Percentiles rank a stretch among this genome's conserved stretches.
Conservation (phyloP, 2,113 vertebrate genomes). For the Saguinus imperator region DNA sequence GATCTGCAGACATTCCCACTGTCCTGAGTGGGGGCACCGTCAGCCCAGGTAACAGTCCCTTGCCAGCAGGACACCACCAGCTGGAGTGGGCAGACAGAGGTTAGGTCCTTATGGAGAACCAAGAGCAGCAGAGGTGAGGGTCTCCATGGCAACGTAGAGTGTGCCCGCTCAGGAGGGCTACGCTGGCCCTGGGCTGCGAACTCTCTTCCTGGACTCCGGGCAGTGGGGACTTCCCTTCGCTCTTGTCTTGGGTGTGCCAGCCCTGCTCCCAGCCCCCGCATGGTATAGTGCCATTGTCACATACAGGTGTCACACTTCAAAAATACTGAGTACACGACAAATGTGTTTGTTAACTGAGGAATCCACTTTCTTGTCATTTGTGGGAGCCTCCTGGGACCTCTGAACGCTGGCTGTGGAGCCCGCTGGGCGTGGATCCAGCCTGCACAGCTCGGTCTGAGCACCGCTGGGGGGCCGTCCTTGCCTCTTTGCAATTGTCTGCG, state of each 20-base stretch:
- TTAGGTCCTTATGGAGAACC: neutral
- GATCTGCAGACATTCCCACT: fast-evolving
- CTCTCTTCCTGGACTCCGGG: neutral
- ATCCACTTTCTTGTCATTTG: neutral
- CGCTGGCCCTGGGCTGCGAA: no score
- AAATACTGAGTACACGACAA: no score
- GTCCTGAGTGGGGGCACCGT: no score
- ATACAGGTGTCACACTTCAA: fast-evolving
- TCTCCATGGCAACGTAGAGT: fast-evolving
- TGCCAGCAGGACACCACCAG: fast-evolving
- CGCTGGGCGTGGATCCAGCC: fast-evolving
- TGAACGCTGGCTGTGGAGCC: neutral
- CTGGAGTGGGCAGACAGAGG: no score
- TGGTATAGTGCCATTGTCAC: neutral
- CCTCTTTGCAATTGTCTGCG: neutral
- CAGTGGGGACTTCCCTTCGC: no score
- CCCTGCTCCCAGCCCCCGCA: neutral
- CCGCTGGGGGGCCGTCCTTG: fast-evolving
- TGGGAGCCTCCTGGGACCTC: neutral
- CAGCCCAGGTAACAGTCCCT: fast-evolving
- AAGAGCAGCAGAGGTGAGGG: fast-evolving
- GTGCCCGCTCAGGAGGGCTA: fast-evolving
- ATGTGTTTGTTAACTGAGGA: neutral
- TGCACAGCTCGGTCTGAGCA: fast-evolving
- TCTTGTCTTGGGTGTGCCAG: neutral